Evolutionary conservation across 2,888 invertebrate genomes (phyloP).

Genomic region (Meandrusa payeni): DNA sequence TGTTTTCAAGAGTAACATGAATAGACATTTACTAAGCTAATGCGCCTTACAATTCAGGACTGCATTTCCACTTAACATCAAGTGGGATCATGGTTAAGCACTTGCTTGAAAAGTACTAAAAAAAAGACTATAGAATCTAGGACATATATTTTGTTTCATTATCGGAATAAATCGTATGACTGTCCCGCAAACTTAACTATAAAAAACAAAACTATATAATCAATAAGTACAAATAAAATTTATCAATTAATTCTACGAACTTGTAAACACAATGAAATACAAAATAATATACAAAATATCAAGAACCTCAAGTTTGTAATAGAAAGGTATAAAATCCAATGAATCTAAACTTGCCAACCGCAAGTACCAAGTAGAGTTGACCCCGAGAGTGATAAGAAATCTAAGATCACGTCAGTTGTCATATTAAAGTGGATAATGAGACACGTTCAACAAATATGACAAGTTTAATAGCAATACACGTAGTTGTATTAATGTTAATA

Average conservation of each 20-base stretch:
- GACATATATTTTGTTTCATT: too few species aligned
- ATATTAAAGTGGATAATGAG: background rate
- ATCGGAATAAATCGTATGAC: too few species aligned
- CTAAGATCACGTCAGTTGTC: conserved; percentile 29
- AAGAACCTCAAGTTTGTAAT: background rate
- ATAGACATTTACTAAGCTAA: too few species aligned
- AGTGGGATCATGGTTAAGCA: too few species aligned
- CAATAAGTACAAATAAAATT: background rate
- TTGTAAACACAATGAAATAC: background rate
- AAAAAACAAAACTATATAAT: too few species aligned
- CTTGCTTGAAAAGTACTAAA: too few species aligned
- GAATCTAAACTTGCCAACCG: conserved; percentile 17
- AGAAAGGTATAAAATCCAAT: background rate
- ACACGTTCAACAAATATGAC: conserved; percentile 32
- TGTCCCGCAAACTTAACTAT: too few species aligned
- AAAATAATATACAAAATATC: background rate
- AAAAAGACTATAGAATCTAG: too few species aligned
- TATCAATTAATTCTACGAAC: conserved; percentile 3
- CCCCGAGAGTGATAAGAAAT: conserved; percentile 48
- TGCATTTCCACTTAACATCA: too few species aligned
- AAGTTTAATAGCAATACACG: conserved; percentile 31
- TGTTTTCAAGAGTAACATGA: too few species aligned
- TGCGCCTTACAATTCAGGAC: too few species aligned
- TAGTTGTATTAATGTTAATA: conserved; percentile 32
- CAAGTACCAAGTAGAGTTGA: conserved; percentile 39